phyloP scores from a whole-genome alignment of 2,797 vertebrate species.

The Ispidina picta region DNA sequence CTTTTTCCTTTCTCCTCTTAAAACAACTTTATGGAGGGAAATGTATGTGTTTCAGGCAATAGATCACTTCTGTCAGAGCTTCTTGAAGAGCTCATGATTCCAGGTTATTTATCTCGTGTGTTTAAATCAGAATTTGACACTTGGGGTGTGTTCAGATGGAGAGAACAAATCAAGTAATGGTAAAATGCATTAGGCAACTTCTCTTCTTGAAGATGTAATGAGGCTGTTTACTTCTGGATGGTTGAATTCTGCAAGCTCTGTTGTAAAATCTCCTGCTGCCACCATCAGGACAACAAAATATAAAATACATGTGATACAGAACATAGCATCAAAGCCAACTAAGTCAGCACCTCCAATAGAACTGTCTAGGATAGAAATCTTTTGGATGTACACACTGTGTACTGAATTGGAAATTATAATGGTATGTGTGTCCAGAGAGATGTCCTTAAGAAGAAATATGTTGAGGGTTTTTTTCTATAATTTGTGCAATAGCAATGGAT shows the following conservation, averaged over 20 bases:
- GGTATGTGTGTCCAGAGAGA: background rate
- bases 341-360: background rate
- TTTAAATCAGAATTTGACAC: background rate
- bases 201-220: background rate
- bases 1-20: background rate
- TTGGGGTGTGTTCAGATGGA: background rate
- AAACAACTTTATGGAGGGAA: background rate
- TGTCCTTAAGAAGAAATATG: background rate
- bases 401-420: background rate
- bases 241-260: background rate
- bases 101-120: background rate
- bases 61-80: background rate
- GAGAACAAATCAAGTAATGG: background rate
- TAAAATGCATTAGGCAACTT: background rate
- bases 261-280: constrained; percentile 46
- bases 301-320: background rate
- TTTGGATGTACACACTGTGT: background rate
- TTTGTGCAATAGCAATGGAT: background rate
- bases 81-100: background rate
- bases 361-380: background rate
- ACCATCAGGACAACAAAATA: constrained; percentile 46
- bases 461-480: background rate
- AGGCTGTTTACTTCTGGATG: constrained; percentile 4
- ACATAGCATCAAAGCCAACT: background rate
- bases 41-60: background rate